Percentiles rank a stretch among this genome's conserved stretches.
phyloP scores from a whole-genome alignment of 2,113 vertebrate genomes.

The Protobothrops flavoviridis region DNA sequence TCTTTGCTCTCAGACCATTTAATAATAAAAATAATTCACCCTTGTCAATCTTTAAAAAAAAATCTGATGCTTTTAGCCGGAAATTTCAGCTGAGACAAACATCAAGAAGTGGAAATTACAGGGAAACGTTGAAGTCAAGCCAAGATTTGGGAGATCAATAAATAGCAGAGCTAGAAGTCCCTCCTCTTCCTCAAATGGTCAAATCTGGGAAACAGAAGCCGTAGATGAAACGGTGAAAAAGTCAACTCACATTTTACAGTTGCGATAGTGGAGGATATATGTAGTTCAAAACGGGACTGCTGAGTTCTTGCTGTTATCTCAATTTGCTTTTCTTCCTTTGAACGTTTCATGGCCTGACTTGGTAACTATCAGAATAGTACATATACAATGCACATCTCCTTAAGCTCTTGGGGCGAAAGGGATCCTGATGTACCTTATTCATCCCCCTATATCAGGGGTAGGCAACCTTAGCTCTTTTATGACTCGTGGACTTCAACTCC shows the following conservation, averaged over 20 bases:
- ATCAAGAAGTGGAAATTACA: not conserved
- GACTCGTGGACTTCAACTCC: too few relatives aligned
- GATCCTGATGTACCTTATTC: too few relatives aligned
- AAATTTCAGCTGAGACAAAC: not conserved
- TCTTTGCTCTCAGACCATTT: not conserved
- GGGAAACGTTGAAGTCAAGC: not conserved
- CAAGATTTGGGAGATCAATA: not conserved
- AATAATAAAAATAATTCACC: not conserved
- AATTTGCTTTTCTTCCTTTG: too few relatives aligned
- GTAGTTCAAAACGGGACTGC: too few relatives aligned
- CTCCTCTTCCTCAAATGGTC: not conserved
- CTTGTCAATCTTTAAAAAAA: not conserved
- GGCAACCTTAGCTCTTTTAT: too few relatives aligned
- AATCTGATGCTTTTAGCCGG: not conserved
- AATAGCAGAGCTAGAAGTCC: not conserved
- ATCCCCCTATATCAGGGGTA: too few relatives aligned
- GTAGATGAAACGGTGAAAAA: not conserved
- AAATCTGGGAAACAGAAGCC: not conserved
- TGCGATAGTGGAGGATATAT: too few relatives aligned
- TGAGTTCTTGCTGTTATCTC: too few relatives aligned
- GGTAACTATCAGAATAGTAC: too few relatives aligned
- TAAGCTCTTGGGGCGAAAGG: too few relatives aligned
- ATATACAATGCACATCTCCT: too few relatives aligned
- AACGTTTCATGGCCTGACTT: too few relatives aligned
- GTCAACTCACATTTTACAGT: not conserved